Evolutionary conservation across 2,113 vertebrate species (phyloP).

Genomic region (Canis aureus): DNA sequence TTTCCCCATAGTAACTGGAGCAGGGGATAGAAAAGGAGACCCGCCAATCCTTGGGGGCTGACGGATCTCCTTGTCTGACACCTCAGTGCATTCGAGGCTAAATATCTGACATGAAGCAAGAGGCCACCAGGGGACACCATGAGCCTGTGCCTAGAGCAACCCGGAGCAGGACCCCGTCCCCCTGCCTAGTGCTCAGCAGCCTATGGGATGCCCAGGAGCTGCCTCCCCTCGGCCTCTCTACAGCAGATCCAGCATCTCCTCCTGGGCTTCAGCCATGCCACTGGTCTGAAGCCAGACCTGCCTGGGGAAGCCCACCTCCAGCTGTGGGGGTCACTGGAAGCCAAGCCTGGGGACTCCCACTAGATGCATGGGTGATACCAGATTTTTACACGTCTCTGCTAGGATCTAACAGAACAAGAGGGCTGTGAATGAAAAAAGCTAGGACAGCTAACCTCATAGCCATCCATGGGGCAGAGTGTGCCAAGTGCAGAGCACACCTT

Average conservation of each 20-base stretch:
- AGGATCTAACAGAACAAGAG: not conserved
- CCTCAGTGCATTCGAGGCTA: not conserved
- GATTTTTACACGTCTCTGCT: not conserved
- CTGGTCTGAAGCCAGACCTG: not conserved
- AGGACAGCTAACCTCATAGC: not conserved
- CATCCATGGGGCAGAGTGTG: too few relatives aligned
- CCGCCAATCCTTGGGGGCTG: not conserved
- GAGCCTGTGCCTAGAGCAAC: not conserved
- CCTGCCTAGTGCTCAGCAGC: not conserved
- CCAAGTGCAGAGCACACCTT: not conserved
- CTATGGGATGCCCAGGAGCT: not conserved
- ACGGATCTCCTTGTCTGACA: not conserved
- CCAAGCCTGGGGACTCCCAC: not conserved
- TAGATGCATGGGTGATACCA: not conserved
- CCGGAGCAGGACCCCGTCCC: fast-evolving
- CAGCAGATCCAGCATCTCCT: not conserved
- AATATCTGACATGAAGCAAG: not conserved
- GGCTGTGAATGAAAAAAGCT: not conserved
- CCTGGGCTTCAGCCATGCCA: not conserved
- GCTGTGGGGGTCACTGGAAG: not conserved
- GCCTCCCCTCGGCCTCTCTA: not conserved
- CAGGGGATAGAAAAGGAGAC: not conserved
- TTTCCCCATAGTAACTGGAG: not conserved
- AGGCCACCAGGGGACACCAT: not conserved
- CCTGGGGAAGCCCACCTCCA: not conserved